These are phyloP conservation scores for Telmatochromis sp. DNA, from an alignment of 2,113 vertebrate genomes.

Conservation along the genomic window DNA sequence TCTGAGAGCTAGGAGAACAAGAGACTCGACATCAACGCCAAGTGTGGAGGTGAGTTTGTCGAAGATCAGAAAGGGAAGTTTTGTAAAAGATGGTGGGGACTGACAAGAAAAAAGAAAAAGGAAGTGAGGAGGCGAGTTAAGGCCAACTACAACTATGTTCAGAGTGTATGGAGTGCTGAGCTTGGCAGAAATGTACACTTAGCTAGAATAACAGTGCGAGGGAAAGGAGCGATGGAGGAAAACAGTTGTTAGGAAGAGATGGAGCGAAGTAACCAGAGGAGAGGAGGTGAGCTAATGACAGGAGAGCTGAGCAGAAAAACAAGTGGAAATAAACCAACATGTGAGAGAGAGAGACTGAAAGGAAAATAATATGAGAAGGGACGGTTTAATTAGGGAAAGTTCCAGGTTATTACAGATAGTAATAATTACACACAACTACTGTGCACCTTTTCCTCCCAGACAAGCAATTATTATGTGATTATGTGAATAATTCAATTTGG, in stretches of 20 bases:
- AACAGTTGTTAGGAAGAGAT: slow-evolving; percentile 47
- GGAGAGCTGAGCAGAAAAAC: neutral
- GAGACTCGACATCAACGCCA: slow-evolving; percentile 36
- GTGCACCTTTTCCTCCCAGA: slow-evolving; percentile 34
- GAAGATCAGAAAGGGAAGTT: slow-evolving; percentile 38
- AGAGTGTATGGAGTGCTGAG: slow-evolving; percentile 53
- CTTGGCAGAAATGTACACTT: slow-evolving; percentile 57
- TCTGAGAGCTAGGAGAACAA: neutral
- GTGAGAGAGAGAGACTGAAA: neutral
- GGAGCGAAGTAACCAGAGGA: slow-evolving; percentile 9
- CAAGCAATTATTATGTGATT: slow-evolving; percentile 34
- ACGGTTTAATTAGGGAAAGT: slow-evolving; percentile 31
- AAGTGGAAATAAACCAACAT: slow-evolving; percentile 37
- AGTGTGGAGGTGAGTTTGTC: neutral
- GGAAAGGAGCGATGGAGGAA: slow-evolving; percentile 39
- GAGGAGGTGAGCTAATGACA: slow-evolving; percentile 14
- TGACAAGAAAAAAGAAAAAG: neutral
- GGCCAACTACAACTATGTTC: slow-evolving; percentile 48
- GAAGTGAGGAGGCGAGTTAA: neutral
- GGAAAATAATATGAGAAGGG: slow-evolving; percentile 1
- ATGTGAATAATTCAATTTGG: slow-evolving; percentile 27
- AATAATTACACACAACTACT: slow-evolving; percentile 39
- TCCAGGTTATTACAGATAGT: slow-evolving; percentile 47
- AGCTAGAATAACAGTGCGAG: slow-evolving; percentile 48
- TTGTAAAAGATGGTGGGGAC: neutral